Evolutionary conservation across 2,888 invertebrate species (phyloP), one percentile per base, ranked within the genome.

Genomic region (Oxyscelio sp.): DNA sequence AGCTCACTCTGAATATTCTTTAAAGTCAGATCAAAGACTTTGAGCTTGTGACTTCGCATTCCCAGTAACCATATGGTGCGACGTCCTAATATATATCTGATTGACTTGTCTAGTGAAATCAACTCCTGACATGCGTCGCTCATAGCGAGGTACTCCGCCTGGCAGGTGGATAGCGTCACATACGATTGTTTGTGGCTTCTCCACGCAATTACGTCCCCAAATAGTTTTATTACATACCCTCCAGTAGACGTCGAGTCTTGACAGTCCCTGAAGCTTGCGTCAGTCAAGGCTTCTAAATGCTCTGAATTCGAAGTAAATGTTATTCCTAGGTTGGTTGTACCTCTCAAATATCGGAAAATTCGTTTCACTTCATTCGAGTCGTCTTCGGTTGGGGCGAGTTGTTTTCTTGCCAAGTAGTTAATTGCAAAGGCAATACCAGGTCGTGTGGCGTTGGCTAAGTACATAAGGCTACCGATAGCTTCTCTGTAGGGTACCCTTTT

Each of bases 241-340:
- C 82, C 65, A 17, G 68, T 59, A 8, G 85, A 85, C 21, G 70
- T 83, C 1, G 85, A 77, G 27, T 85, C 78, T 13, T 83, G 15
- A 13, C 75, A 78, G 58, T 87, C 86, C 85, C 75, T 81, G 52
- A 88, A 89, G 43, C 85, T 87, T 19, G 87, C 77, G 78, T 89
- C 87, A 38, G 88, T 65, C 13, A 80, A 56, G 21, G 85, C 87
- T 79, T 87, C 80, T 54, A 89, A 63, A 0, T 52, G 2, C n/a
- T 70, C 70, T 56, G 40, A 52, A n/a, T 63, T 40, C 9, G 50
- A 31, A n/a, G 3, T 70, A 31, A 52, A 65, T 24, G 24, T 59
- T 52, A 73, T 38, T 48, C 58, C 83, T 17, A 65, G 45, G 24
- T 58, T 66, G 0, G 58, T 77, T 24, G 38, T 21, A 22, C 52